phyloP scores from a whole-genome alignment of 2,888 invertebrate genomes.

The Eumerus sabulonum region DNA sequence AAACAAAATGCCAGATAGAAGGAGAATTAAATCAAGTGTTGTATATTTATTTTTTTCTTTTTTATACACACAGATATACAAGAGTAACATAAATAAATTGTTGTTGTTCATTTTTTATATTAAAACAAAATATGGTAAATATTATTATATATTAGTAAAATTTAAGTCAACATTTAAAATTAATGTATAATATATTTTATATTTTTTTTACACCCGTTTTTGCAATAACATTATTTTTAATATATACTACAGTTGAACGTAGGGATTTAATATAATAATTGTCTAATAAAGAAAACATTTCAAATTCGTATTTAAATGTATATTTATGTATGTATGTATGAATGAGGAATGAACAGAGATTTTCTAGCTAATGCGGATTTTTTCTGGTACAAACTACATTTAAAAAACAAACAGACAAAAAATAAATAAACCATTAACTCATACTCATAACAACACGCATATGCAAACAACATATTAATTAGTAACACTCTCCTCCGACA shows the following conservation, averaged over 20 bases:
- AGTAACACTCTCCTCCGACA: slow-evolving; percentile 17
- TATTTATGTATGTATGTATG: slow-evolving; percentile 58
- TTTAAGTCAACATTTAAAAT: slow-evolving; percentile 50
- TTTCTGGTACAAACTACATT: slow-evolving; percentile 62
- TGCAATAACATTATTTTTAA: slow-evolving; percentile 60
- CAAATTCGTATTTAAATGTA: slow-evolving; percentile 51
- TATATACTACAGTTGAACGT: slow-evolving; percentile 45
- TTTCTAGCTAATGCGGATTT: neutral
- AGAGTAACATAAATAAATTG: slow-evolving; percentile 34
- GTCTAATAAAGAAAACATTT: slow-evolving; percentile 34
- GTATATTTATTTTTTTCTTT: slow-evolving; percentile 45
- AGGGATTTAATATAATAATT: slow-evolving; percentile 27
- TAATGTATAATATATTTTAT: slow-evolving; percentile 61
- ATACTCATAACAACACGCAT: slow-evolving; percentile 24
- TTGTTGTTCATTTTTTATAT: slow-evolving; percentile 63
- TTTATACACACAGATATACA: slow-evolving; percentile 6
- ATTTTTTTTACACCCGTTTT: slow-evolving; percentile 63
- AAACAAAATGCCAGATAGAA: slow-evolving; percentile 52
- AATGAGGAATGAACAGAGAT: slow-evolving; percentile 49
- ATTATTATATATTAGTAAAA: slow-evolving; percentile 55
- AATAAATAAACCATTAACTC: slow-evolving; percentile 27
- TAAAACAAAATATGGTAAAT: slow-evolving; percentile 28
- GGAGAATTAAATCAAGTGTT: slow-evolving; percentile 33
- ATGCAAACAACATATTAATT: slow-evolving; percentile 31
- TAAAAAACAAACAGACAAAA: slow-evolving; percentile 28